phyloP scores from a whole-genome alignment of 2,113 vertebrate genomes.

The Microcebus jonahi region DNA sequence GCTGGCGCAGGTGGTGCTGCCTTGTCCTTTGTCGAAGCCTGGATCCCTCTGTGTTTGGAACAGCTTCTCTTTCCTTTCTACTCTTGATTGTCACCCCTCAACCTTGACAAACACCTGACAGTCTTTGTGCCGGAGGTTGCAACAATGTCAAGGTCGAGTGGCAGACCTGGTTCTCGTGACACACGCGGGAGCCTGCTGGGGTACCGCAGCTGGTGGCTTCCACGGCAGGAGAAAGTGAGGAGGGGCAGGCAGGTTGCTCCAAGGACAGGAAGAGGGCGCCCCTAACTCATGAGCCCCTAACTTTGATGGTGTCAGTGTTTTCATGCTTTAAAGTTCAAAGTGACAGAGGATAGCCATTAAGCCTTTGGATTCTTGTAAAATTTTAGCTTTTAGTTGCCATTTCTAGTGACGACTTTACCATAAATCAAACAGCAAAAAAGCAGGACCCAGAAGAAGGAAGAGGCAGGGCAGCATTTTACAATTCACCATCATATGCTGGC shows the following conservation, averaged over 20 bases:
- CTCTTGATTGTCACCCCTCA: background rate
- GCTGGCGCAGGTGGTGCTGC: accelerated
- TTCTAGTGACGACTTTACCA: slow-evolving; percentile 19
- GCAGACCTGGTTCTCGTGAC: background rate
- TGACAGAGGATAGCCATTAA: background rate
- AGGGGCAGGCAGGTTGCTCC: background rate
- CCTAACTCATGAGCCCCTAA: too few species aligned
- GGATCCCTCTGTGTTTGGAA: background rate
- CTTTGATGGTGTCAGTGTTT: background rate
- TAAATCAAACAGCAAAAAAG: background rate
- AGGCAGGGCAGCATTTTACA: background rate
- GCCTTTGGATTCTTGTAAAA: background rate
- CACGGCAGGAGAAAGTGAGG: accelerated
- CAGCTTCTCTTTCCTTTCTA: background rate
- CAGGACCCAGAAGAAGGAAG: background rate
- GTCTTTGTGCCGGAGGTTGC: background rate
- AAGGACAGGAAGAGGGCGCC: background rate
- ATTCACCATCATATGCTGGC: background rate
- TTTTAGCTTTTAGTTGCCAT: slow-evolving; percentile 19
- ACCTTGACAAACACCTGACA: background rate
- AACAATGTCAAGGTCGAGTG: background rate
- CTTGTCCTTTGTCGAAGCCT: background rate
- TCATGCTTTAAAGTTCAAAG: background rate
- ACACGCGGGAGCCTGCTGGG: accelerated
- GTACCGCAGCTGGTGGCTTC: background rate